Evolutionary conservation across 2,113 vertebrate species (phyloP).

Genomic region (Lutjanus erythropterus): DNA sequence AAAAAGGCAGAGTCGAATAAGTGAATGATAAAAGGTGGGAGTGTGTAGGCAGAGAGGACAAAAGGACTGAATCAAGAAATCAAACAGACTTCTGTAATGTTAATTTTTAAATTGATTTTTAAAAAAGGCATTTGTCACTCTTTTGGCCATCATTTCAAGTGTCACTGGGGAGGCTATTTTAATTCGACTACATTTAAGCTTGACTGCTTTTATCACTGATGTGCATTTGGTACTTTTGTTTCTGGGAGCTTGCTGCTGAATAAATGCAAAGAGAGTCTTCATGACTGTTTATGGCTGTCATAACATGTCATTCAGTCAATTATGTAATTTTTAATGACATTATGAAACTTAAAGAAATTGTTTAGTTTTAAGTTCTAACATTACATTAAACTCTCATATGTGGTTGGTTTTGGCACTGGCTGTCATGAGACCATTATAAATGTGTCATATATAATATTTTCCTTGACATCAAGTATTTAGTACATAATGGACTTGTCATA

Average conservation of each 20-base stretch:
- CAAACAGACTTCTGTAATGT: conserved; percentile 60
- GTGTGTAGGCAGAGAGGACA: neutral
- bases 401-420: too few species aligned
- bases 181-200: conserved; percentile 13
- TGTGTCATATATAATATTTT: too few species aligned
- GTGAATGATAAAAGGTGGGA: conserved; percentile 13
- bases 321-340: too few species aligned
- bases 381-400: too few species aligned
- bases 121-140: conserved; percentile 10
- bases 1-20: conserved; percentile 5
- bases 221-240: conserved; percentile 11
- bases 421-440: too few species aligned
- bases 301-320: too few species aligned
- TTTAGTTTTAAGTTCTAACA: too few species aligned
- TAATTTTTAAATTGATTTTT: conserved; percentile 47
- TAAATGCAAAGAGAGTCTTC: conserved; percentile 10
- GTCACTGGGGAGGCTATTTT: conserved; percentile 5
- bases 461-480: too few species aligned
- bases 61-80: conserved; percentile 46
- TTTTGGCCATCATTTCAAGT: conserved; percentile 5
- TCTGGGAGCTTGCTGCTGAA: neutral
- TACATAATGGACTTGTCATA: too few species aligned
- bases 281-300: too few species aligned
- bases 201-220: neutral
- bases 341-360: too few species aligned